A percentile compares a stretch with the other conserved stretches of the same genome.
Conservation (phyloP, 2,888 invertebrate genomes). For the Chymomyza amoena region DNA sequence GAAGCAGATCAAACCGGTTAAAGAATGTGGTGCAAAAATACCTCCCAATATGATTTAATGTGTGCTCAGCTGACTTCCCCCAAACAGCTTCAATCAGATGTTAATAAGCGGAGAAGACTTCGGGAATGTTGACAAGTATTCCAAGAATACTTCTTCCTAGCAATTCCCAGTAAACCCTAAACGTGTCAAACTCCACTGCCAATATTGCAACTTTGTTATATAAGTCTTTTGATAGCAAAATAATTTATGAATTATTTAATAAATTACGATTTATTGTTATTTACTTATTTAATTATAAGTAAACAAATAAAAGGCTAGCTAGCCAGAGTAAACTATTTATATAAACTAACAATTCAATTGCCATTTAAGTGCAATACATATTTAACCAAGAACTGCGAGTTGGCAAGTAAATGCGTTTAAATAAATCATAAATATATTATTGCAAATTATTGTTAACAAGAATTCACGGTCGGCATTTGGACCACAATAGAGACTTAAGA, state of each 20-base stretch:
- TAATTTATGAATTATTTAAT: constrained; percentile 60
- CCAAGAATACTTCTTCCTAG: too few relatives aligned
- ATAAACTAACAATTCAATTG: constrained; percentile 63
- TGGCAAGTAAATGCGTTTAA: constrained; percentile 48
- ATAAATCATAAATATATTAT: constrained; percentile 67
- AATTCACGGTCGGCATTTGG: constrained; percentile 60
- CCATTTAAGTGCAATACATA: constrained; percentile 19
- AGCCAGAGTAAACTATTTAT: constrained; percentile 34
- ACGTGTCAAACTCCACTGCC: background rate
- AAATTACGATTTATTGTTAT: constrained; percentile 56
- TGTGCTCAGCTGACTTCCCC: too few relatives aligned
- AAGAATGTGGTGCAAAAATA: too few relatives aligned
- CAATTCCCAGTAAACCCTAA: too few relatives aligned
- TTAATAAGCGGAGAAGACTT: too few relatives aligned
- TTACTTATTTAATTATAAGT: constrained; percentile 59
- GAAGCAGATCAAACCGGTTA: too few relatives aligned
- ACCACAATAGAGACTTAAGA: background rate
- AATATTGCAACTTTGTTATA: background rate
- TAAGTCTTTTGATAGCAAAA: background rate
- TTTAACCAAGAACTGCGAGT: constrained; percentile 35
- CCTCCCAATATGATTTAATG: too few relatives aligned
- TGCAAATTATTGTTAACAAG: constrained; percentile 60
- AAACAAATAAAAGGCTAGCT: constrained; percentile 39
- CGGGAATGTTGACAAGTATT: too few relatives aligned
- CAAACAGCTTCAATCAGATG: too few relatives aligned